Percentiles rank a stretch among this genome's conserved stretches.
phyloP scores from a whole-genome alignment of 2,113 vertebrate species.

The Podilymbus podiceps region DNA sequence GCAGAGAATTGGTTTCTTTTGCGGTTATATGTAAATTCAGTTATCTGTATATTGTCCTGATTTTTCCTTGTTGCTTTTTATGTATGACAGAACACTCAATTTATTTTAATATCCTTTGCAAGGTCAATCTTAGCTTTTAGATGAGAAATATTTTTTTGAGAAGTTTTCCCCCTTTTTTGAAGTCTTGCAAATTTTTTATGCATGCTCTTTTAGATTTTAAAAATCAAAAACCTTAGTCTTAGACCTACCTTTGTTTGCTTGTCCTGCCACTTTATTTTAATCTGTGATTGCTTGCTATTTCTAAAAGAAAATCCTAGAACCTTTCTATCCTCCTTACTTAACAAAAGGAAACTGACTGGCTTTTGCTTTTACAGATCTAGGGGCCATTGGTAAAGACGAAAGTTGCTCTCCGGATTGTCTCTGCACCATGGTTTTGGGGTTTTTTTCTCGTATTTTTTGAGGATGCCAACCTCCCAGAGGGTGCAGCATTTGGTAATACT shows the following conservation, averaged over 20 bases:
- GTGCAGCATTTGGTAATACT: accelerated
- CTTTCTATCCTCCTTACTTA: neutral
- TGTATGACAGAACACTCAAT: neutral
- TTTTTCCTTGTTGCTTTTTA: neutral
- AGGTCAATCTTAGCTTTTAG: neutral
- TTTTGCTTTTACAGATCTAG: neutral
- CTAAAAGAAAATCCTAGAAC: neutral
- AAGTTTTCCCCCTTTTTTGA: no score
- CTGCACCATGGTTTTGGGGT: neutral
- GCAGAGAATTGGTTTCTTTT: neutral
- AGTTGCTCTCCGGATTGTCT: neutral
- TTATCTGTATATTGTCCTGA: neutral
- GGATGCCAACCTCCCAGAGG: neutral
- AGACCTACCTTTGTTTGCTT: neutral
- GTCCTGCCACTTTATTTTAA: neutral
- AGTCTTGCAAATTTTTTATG: neutral
- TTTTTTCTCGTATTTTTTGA: neutral
- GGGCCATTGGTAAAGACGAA: neutral
- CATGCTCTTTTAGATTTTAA: neutral
- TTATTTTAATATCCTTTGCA: neutral
- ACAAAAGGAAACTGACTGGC: accelerated
- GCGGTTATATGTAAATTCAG: neutral
- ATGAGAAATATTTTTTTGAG: neutral
- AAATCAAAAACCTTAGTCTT: neutral
- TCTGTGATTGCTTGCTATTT: neutral